A percentile compares a stretch with the other conserved stretches of the same genome.
Conservation (phyloP, 2,797 vertebrate genomes). For the Enteromius thamalakanensis region DNA sequence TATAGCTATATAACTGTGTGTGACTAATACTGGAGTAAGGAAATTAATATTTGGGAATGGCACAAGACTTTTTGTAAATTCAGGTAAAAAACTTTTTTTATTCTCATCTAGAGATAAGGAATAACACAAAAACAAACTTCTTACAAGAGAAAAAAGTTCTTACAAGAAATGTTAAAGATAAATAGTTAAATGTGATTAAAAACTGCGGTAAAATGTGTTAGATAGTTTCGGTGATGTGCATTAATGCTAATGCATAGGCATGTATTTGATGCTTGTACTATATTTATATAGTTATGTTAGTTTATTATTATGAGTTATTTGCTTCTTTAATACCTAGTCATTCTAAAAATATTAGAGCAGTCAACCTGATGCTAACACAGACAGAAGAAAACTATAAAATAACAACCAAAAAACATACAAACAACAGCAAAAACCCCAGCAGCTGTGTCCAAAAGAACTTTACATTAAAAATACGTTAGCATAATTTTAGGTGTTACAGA, state of each 20-base stretch:
- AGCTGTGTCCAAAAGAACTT: not conserved
- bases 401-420: not conserved
- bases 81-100: slow-evolving; percentile 30
- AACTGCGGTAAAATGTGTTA: too few species aligned
- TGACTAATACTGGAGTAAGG: slow-evolving; percentile 4
- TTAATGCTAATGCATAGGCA: not conserved
- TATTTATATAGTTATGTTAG: not conserved
- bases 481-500: not conserved
- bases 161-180: not conserved
- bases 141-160: not conserved
- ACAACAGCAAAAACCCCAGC: not conserved
- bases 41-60: slow-evolving; percentile 59
- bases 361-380: not conserved
- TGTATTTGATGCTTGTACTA: not conserved
- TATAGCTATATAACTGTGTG: slow-evolving; percentile 32
- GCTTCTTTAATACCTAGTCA: not conserved
- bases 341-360: not conserved
- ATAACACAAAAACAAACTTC: not conserved
- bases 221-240: slow-evolving; percentile 42
- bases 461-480: not conserved
- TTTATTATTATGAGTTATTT: not conserved
- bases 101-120: not conserved
- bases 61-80: slow-evolving; percentile 40
- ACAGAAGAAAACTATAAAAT: not conserved
- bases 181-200: too few species aligned